Conservation (phyloP, 2,888 invertebrate species). For the Aphodius granarius region DNA sequence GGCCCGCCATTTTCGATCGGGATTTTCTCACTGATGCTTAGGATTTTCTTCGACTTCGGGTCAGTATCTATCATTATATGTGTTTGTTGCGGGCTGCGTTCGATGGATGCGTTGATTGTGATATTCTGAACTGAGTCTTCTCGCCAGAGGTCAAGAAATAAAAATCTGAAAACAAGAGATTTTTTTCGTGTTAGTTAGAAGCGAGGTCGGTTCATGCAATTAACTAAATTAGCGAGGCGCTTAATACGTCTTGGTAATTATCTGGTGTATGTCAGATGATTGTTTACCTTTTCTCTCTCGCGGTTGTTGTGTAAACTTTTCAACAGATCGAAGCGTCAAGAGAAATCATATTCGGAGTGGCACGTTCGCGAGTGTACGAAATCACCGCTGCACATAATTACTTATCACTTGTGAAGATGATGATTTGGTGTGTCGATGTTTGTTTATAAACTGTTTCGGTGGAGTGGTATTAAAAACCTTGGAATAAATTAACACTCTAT, state of each 20-base stretch:
- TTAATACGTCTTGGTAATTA: not conserved
- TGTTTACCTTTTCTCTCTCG: not conserved
- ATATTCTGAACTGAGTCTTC: not conserved
- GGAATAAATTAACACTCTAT: slow-evolving; percentile 20
- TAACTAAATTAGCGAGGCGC: not conserved
- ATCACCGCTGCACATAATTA: not conserved
- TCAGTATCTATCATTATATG: slow-evolving; percentile 92
- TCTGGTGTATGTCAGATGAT: not conserved
- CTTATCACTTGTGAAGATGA: not conserved
- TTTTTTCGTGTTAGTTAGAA: not conserved
- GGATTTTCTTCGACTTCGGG: slow-evolving; percentile 59
- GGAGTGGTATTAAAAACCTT: slow-evolving; percentile 9
- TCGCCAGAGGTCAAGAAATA: slow-evolving; percentile 3
- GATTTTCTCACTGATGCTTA: slow-evolving; percentile 58
- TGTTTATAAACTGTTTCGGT: not conserved
- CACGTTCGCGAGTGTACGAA: not conserved
- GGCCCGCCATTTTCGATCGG: slow-evolving; percentile 56
- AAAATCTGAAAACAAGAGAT: slow-evolving; percentile 1
- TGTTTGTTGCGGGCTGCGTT: slow-evolving; percentile 32
- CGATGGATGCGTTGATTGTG: not conserved
- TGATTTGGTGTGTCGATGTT: not conserved
- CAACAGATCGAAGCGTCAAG: not conserved
- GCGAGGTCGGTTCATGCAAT: not conserved
- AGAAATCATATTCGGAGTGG: not conserved
- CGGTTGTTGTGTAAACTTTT: not conserved